A percentile compares a stretch with the other conserved stretches of the same genome.
Conservation (phyloP, 2,888 invertebrate species). For the Caenorhabditis sp. region DNA sequence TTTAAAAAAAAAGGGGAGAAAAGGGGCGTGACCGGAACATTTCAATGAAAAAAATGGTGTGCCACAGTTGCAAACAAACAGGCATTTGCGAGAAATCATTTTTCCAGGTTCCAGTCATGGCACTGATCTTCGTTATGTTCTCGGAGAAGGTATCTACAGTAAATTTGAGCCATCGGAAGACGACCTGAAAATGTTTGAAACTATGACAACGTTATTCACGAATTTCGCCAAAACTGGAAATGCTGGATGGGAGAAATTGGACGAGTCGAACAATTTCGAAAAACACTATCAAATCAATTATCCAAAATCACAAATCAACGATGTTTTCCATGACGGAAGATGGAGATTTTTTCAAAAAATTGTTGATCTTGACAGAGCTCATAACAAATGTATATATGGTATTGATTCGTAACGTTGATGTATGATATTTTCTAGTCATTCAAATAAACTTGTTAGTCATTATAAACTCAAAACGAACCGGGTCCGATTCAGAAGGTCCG, state of each 20-base stretch:
- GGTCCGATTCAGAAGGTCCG: no score
- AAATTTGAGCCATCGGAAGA: slow-evolving; percentile 49
- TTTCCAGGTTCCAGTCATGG: slow-evolving; percentile 46
- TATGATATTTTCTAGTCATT: no score
- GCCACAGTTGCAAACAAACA: no score
- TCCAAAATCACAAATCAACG: slow-evolving; percentile 23
- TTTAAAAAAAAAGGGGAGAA: no score
- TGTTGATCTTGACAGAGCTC: slow-evolving; percentile 10
- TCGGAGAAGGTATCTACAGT: slow-evolving; percentile 49
- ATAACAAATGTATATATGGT: slow-evolving; percentile 23
- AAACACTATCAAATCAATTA: slow-evolving; percentile 16
- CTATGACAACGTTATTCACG: slow-evolving; percentile 43
- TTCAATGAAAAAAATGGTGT: no score
- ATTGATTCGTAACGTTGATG: slow-evolving; percentile 19
- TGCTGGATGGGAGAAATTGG: slow-evolving; percentile 21
- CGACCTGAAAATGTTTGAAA: slow-evolving; percentile 48
- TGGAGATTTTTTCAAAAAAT: slow-evolving; percentile 11
- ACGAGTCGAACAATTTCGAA: background rate
- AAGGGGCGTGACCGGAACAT: no score
- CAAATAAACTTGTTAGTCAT: no score
- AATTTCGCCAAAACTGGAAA: slow-evolving; percentile 57
- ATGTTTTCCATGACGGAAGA: slow-evolving; percentile 16
- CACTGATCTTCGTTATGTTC: slow-evolving; percentile 51
- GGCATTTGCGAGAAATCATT: no score
- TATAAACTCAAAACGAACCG: no score